Evolutionary conservation across 2,113 vertebrate genomes (phyloP).

Genomic region (Nothobranchius kuhntae): DNA sequence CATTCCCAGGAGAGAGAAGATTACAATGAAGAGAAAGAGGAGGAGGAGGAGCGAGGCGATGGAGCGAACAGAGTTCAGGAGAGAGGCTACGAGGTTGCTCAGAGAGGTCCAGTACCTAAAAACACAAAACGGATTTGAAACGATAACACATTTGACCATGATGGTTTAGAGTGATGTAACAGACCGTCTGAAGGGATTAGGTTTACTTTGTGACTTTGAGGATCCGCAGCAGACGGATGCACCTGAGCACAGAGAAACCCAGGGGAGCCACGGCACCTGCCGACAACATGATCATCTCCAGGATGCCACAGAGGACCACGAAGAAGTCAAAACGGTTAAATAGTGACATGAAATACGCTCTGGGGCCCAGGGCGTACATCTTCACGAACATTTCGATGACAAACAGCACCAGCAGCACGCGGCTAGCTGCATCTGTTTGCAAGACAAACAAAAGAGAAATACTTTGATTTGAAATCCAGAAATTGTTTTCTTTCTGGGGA

Average conservation of each 20-base stretch:
- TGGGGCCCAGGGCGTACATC: constrained; percentile 92
- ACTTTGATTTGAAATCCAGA: background rate
- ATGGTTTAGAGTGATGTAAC: background rate
- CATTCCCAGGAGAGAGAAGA: constrained; percentile 96
- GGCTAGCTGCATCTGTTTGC: constrained; percentile 85
- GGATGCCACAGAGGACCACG: constrained; percentile 88
- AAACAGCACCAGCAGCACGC: constrained; percentile 88
- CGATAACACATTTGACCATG: background rate
- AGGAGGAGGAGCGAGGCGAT: constrained; percentile 95
- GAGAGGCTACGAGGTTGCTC: constrained; percentile 93
- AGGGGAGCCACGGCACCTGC: constrained; percentile 84
- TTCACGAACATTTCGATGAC: constrained; percentile 93
- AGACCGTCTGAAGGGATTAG: background rate
- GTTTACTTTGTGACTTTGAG: constrained; percentile 95
- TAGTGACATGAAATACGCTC: constrained; percentile 93
- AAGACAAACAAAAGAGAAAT: background rate
- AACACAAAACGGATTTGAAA: background rate
- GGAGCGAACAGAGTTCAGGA: constrained; percentile 95
- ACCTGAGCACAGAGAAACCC: constrained; percentile 95
- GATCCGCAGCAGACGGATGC: constrained; percentile 91
- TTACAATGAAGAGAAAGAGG: constrained; percentile 95
- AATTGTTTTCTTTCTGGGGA: background rate
- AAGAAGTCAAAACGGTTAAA: constrained; percentile 99
- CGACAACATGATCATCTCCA: constrained; percentile 89
- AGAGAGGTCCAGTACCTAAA: constrained; percentile 92